Evolutionary conservation across 2,113 vertebrate species (phyloP).

Genomic region (Carettochelys insculpta): DNA sequence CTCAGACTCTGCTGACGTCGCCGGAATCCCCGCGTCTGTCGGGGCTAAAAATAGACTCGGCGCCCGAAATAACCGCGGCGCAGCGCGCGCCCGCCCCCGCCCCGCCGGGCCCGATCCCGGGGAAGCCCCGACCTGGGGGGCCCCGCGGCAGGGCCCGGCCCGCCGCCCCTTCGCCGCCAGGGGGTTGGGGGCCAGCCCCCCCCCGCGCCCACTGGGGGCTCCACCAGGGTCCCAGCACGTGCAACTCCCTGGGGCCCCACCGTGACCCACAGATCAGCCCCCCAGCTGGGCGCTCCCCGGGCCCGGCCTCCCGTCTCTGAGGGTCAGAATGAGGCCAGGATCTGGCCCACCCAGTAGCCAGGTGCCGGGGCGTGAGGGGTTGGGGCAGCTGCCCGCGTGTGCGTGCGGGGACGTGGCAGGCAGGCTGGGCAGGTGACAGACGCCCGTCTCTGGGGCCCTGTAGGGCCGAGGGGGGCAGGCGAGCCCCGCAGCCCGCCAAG

Average conservation of each 20-base stretch:
- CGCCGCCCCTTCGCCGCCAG: neutral
- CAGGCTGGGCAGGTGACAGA: too few species aligned
- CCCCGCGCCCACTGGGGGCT: neutral
- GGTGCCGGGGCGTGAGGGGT: too few species aligned
- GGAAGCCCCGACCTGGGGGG: neutral
- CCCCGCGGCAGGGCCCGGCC: too few species aligned
- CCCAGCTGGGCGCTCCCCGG: too few species aligned
- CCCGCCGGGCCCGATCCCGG: neutral
- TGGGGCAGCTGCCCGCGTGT: neutral
- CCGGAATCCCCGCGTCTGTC: constrained; percentile 79
- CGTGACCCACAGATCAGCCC: too few species aligned
- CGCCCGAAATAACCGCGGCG: neutral
- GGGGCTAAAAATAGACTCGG: constrained; percentile 77
- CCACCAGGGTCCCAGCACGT: neutral
- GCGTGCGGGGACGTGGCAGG: too few species aligned
- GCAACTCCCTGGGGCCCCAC: neutral
- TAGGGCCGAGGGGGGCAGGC: too few species aligned
- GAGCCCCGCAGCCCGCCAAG: too few species aligned
- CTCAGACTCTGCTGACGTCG: constrained; percentile 73
- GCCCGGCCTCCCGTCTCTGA: too few species aligned
- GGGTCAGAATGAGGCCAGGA: neutral
- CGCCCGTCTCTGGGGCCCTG: too few species aligned
- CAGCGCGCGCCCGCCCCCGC: neutral
- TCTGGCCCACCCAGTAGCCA: too few species aligned
- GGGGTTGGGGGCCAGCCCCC: neutral